These are phyloP conservation scores for Pseudocheirus occidentalis DNA, from an alignment of 2,797 vertebrate species.

Conservation along the genomic window DNA sequence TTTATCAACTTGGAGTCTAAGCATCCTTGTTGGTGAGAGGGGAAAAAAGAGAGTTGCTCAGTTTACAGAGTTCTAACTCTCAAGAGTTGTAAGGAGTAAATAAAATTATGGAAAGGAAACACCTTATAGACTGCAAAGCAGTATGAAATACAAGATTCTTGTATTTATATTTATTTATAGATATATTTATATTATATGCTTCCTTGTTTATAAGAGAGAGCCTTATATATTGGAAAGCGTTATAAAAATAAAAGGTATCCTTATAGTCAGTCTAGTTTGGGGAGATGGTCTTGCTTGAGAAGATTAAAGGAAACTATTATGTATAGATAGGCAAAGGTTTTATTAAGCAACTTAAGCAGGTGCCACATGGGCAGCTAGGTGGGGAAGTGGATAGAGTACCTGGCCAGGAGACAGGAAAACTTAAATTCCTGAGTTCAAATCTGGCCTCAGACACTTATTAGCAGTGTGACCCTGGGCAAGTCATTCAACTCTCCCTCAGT, in stretches of 20 bases:
- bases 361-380: not conserved
- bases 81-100: not conserved
- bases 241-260: not conserved
- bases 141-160: not conserved
- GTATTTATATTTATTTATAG: not conserved
- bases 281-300: not conserved
- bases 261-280: not conserved
- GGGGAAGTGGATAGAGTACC: not conserved
- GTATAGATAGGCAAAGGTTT: not conserved
- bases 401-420: not conserved
- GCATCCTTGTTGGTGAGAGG: not conserved
- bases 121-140: not conserved
- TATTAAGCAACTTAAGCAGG: not conserved
- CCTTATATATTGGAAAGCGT: not conserved
- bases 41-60: not conserved
- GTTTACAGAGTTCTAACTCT: not conserved
- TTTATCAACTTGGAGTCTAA: not conserved
- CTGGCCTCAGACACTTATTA: not conserved
- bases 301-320: not conserved
- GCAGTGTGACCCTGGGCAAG: not conserved
- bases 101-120: not conserved
- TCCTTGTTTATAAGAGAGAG: not conserved
- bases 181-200: too few relatives aligned
- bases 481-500: not conserved
- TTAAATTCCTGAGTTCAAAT: not conserved